Percentiles rank a stretch among this genome's conserved stretches.
These are phyloP conservation scores for human DNA, from an alignment of 2,113 vertebrate genomes.

Conservation along the genomic window GRCh38 chr7:39232501-39233000, in stretches of 20 bases:
- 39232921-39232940: constrained; percentile 33
- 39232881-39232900: constrained; percentile 60
- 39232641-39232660: not conserved
- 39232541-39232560: not conserved
- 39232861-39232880: constrained; percentile 58
- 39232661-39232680: not conserved
- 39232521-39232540: not conserved
- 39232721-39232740: not conserved
- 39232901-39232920: constrained; percentile 32
- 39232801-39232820: constrained; percentile 30
- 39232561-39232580: not conserved
- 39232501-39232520: not conserved
- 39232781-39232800: constrained; percentile 53
- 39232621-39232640: not conserved
- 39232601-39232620: not conserved
- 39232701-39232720: not conserved
- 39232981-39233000: not conserved
- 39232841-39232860: constrained; percentile 57
- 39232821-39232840: constrained; percentile 41
- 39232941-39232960: not conserved
- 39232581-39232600: not conserved
- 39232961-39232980: constrained; percentile 9
- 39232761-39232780: constrained; percentile 6
- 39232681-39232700: not conserved
- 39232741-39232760: constrained; percentile 39